Base-by-base conservation (phyloP, 2,797 vertebrate genomes). In the Amazonetta brasiliensis region DNA sequence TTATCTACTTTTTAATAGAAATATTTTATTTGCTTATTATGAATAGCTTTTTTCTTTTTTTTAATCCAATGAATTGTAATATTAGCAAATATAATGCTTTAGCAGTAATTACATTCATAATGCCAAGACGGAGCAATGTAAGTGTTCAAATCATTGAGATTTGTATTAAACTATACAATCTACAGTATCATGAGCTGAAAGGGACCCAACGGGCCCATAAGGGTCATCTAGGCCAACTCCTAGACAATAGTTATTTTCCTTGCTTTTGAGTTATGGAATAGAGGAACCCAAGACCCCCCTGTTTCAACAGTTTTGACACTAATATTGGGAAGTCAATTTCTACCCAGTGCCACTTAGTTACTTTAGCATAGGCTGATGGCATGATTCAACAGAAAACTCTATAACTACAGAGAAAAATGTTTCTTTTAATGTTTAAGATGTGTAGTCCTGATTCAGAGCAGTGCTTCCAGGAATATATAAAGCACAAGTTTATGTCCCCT, bases 391-490 rank as follows among this genome's bases (percentile, higher is more conserved):
- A 80, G 37, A 63, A 31, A 67, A 2, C 9, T 81, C 30, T 3
- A 23, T 2, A 33, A 31, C 31, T 4, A 1, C 44, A 77, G 44
- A 54, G 39, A 44, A 54, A 63, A 60, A 30, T 11, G 13, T 12
- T 87, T 60, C n/a, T 63, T 60, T 11, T 14, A 31, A 19, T 1
- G 2, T 5, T 46, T 31, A 21, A 66, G 37, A 28, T 66, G 25
- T 54, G 41, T 41, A 46, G 68, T 28, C 58, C 63, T 43, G 46
- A 48, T 37, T 83, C 41, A 67, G n/a, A 75, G 52, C 62, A 67
- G 56, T 3, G 2, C n/a, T 78, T 17, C 23, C 2, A 18, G 52
- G 41, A 1, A 0, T 3, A 2, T 11, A 12, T 26, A 41, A 78
- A 74, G 56, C 50, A 23, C 3, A 12, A 46, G 31, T 9, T 44